Evolutionary conservation across 2,113 vertebrate genomes (phyloP).

Genomic region (Vombatus ursinus): DNA sequence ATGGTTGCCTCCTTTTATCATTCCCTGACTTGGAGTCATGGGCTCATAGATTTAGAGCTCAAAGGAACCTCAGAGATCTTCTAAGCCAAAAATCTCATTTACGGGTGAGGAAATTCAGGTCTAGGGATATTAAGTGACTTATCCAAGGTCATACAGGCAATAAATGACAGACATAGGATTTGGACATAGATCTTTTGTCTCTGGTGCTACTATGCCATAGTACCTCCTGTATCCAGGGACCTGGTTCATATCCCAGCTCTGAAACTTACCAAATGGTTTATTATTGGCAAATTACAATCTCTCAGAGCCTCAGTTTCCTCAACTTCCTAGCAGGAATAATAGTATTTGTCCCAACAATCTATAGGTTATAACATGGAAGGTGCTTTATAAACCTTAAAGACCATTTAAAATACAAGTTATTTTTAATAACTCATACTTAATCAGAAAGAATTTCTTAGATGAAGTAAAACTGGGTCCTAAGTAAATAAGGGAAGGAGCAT

Average conservation of each 20-base stretch:
- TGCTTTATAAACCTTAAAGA: conserved; percentile 20
- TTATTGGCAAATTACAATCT: background rate
- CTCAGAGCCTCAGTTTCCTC: background rate
- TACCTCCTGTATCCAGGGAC: background rate
- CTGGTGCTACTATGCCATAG: background rate
- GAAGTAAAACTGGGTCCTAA: background rate
- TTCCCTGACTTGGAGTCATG: background rate
- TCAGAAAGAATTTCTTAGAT: background rate
- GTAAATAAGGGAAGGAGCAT: background rate
- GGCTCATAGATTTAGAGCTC: background rate
- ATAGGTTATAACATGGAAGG: background rate
- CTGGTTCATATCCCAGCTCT: background rate
- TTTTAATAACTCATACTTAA: conserved; percentile 3
- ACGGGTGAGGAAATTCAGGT: background rate
- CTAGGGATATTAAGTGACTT: background rate
- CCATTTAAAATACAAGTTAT: background rate
- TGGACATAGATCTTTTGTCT: background rate
- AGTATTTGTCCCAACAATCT: background rate
- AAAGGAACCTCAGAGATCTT: background rate
- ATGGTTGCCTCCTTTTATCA: background rate
- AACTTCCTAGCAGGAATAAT: background rate
- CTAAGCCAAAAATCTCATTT: background rate
- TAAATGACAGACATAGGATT: background rate
- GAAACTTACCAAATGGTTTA: background rate
- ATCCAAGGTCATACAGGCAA: background rate